A percentile compares a stretch with the other conserved stretches of the same genome.
These are phyloP conservation scores for Labrus mixtus DNA, from an alignment of 2,113 vertebrate species.

Conservation along the genomic window DNA sequence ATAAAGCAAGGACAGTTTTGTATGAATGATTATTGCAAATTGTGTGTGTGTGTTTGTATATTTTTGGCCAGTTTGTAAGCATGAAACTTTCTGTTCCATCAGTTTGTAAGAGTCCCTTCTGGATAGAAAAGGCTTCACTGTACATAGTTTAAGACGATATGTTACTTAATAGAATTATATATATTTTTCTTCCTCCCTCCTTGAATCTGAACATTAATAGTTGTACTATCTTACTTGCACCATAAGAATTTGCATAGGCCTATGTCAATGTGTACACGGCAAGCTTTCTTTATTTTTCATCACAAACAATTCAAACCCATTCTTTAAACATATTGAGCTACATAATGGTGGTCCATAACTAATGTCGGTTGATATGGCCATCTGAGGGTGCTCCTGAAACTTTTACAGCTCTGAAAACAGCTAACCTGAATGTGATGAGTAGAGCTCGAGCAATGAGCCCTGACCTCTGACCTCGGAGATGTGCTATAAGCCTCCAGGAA, in stretches of 20 bases:
- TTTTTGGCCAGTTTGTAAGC: not conserved
- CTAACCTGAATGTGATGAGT: slow-evolving; percentile 35
- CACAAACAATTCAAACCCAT: not conserved
- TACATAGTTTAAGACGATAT: not conserved
- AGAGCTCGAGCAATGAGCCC: slow-evolving; percentile 39
- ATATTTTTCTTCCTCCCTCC: too few relatives aligned
- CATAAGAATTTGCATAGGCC: too few relatives aligned
- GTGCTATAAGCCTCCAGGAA: slow-evolving; percentile 33
- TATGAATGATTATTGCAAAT: slow-evolving; percentile 27
- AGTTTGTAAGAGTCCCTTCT: not conserved
- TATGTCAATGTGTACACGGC: too few relatives aligned
- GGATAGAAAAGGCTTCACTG: not conserved
- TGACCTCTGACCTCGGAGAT: slow-evolving; percentile 67
- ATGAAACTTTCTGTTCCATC: not conserved
- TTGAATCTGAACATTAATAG: too few relatives aligned
- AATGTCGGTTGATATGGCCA: slow-evolving; percentile 9
- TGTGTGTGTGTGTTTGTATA: slow-evolving; percentile 2
- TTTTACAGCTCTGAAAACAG: slow-evolving; percentile 46
- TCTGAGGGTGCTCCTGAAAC: slow-evolving; percentile 5
- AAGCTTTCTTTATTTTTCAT: not conserved
- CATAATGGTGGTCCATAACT: not conserved
- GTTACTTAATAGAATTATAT: too few relatives aligned
- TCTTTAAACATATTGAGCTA: not conserved
- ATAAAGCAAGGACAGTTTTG: slow-evolving; percentile 33
- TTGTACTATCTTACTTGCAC: too few relatives aligned